These are phyloP conservation scores for Drepana arcuata DNA, from an alignment of 1,140 invertebrate species.

Conservation along the genomic window DNA sequence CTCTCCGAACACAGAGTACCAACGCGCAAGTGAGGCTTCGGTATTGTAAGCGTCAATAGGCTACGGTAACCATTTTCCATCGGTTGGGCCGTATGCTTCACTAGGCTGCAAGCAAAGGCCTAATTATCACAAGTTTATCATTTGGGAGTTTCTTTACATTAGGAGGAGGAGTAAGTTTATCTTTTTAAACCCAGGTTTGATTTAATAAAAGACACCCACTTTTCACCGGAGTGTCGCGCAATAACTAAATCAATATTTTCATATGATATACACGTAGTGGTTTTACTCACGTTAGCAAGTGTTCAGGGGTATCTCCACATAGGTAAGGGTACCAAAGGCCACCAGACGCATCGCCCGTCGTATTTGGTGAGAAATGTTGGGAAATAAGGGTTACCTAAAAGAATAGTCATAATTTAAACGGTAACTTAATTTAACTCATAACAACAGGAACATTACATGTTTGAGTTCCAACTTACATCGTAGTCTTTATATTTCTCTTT, in stretches of 20 bases:
- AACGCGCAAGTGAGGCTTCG: no score
- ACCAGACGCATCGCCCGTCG: slow-evolving; percentile 84
- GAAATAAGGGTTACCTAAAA: slow-evolving; percentile 76
- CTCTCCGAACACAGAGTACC: no score
- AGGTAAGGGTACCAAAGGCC: slow-evolving; percentile 83
- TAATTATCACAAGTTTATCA: no score
- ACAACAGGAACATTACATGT: not conserved
- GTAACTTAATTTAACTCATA: not conserved
- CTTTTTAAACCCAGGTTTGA: not conserved
- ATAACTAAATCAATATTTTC: no score
- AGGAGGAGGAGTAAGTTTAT: no score
- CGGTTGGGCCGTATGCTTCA: no score
- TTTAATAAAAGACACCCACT: not conserved
- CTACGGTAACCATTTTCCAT: no score
- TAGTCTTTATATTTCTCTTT: slow-evolving; percentile 45
- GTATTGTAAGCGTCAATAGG: no score
- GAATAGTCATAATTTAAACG: slow-evolving; percentile 1
- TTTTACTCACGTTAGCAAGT: slow-evolving; percentile 73
- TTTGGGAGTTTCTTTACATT: no score
- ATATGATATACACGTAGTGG: not conserved
- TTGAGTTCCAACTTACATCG: slow-evolving; percentile 23
- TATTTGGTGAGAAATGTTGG: slow-evolving; percentile 78
- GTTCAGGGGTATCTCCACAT: slow-evolving; percentile 72
- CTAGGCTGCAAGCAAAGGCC: no score
- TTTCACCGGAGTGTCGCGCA: not conserved